phyloP scores from a whole-genome alignment of 2,888 invertebrate species.

The Spodoptera littoralis region DNA sequence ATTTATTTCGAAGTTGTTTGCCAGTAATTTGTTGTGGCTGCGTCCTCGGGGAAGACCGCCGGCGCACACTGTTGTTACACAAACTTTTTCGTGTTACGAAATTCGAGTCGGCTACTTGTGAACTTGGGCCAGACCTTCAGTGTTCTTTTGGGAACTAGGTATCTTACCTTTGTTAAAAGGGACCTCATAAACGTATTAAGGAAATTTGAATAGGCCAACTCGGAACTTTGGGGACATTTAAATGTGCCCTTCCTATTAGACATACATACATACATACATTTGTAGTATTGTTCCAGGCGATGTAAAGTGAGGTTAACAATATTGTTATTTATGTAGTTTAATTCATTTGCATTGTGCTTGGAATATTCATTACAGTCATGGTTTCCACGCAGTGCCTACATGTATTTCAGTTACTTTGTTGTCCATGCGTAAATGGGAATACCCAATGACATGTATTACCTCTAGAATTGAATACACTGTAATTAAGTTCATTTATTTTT shows the following conservation, averaged over 20 bases:
- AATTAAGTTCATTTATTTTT: too few relatives aligned
- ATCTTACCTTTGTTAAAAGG: constrained; percentile 46
- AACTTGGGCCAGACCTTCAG: constrained; percentile 66
- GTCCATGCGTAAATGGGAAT: too few relatives aligned
- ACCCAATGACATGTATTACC: too few relatives aligned
- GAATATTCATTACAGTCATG: too few relatives aligned
- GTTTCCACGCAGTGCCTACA: too few relatives aligned
- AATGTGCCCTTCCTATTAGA: constrained; percentile 12
- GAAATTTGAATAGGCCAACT: constrained; percentile 36
- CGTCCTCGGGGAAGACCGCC: constrained; percentile 79
- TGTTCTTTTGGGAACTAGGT: constrained; percentile 58
- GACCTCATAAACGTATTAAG: constrained; percentile 48
- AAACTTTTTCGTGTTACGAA: constrained; percentile 81
- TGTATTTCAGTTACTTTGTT: too few relatives aligned
- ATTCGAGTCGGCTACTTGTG: constrained; percentile 76
- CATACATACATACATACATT: constrained; percentile 12
- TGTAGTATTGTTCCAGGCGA: background rate
- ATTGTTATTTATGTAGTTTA: too few relatives aligned
- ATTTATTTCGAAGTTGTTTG: constrained; percentile 88
- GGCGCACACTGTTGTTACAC: constrained; percentile 75
- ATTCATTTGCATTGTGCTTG: too few relatives aligned
- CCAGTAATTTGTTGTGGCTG: constrained; percentile 86
- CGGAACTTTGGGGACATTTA: constrained; percentile 13
- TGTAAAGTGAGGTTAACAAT: background rate
- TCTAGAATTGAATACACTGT: too few relatives aligned